phyloP scores from a whole-genome alignment of 2,888 invertebrate species.

The Iphiclides podalirius region DNA sequence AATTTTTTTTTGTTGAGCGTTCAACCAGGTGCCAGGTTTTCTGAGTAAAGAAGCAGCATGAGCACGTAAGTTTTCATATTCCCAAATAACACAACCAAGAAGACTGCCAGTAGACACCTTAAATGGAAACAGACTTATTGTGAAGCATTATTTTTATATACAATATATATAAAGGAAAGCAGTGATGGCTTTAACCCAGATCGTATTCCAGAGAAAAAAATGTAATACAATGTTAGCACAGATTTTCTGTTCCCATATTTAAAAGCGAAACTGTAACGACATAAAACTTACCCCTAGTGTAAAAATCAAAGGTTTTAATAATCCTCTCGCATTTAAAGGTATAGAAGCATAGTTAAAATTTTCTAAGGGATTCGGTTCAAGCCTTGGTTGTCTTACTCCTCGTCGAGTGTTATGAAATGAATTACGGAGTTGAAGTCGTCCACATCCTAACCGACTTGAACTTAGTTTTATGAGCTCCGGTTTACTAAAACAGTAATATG shows the following conservation, averaged over 20 bases:
- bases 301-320: slow-evolving; percentile 83
- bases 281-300: slow-evolving; percentile 83
- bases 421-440: slow-evolving; percentile 49
- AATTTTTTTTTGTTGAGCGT: slow-evolving; percentile 63
- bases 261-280: too few species aligned
- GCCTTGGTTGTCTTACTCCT: slow-evolving; percentile 39
- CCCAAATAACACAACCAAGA: slow-evolving; percentile 90
- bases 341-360: slow-evolving; percentile 61
- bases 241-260: too few species aligned
- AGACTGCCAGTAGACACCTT: slow-evolving; percentile 86
- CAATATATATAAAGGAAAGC: too few species aligned
- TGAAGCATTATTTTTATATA: too few species aligned
- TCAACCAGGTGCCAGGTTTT: slow-evolving; percentile 76
- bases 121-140: slow-evolving; percentile 17
- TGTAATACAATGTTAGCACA: too few species aligned
- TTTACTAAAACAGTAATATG: slow-evolving; percentile 36
- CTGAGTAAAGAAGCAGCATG: slow-evolving; percentile 77
- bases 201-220: too few species aligned
- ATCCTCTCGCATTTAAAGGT: slow-evolving; percentile 58
- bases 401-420: slow-evolving; percentile 60
- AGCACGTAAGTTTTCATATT: slow-evolving; percentile 86
- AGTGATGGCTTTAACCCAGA: too few species aligned
- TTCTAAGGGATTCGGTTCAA: slow-evolving; percentile 62
- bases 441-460: slow-evolving; percentile 31
- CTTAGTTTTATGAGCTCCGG: slow-evolving; percentile 31